These are phyloP conservation scores for Aphelocoma coerulescens DNA, from an alignment of 2,113 vertebrate species.

Conservation along the genomic window DNA sequence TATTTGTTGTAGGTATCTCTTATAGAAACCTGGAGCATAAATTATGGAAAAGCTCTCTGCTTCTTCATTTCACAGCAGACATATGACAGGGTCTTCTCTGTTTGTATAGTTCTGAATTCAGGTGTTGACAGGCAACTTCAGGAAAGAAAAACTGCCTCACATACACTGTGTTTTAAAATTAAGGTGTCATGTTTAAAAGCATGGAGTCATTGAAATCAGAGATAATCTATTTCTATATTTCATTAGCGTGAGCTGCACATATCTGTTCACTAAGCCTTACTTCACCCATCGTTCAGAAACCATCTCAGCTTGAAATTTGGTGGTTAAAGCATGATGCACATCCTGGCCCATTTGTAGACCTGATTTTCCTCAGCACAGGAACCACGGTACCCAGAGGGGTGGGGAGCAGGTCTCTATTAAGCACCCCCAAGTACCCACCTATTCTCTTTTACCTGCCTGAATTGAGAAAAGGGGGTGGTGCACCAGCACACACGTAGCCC, in stretches of 20 bases:
- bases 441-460: background rate
- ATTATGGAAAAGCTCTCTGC: background rate
- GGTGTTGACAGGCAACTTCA: background rate
- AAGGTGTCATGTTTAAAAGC: conserved; percentile 8
- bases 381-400: accelerated
- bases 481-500: accelerated
- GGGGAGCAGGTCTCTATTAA: background rate
- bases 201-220: background rate
- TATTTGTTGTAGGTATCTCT: background rate
- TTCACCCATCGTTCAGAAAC: background rate
- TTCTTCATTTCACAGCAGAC: background rate
- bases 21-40: background rate
- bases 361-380: background rate
- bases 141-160: background rate
- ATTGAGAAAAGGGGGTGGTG: background rate
- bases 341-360: background rate
- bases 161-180: background rate
- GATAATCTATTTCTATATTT: background rate
- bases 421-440: background rate
- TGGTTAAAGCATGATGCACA: background rate
- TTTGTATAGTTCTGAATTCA: background rate
- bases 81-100: background rate
- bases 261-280: background rate
- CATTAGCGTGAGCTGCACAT: background rate
- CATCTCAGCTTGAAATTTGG: background rate